Evolutionary conservation across 2,113 vertebrate species (phyloP).

Genomic region (Cygnus buccinator): DNA sequence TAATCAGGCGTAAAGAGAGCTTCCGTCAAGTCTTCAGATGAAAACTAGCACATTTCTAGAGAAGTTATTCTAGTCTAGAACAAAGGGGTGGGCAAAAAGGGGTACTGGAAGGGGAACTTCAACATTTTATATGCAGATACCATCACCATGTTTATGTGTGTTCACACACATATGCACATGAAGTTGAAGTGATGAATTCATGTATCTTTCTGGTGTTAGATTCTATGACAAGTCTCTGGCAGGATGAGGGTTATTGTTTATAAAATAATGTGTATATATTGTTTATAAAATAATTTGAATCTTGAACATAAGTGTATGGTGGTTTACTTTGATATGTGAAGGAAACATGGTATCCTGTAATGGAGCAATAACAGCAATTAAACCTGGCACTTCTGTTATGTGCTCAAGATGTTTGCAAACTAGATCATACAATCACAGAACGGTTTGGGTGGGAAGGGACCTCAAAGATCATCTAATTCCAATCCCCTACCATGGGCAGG

Average conservation of each 20-base stretch:
- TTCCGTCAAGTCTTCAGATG: not conserved
- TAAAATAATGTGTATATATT: not conserved
- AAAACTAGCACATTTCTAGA: not conserved
- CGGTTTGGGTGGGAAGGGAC: no score
- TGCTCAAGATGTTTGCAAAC: slow-evolving; percentile 6
- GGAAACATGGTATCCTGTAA: not conserved
- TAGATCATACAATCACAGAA: not conserved
- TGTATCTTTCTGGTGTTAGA: not conserved
- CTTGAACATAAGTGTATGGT: not conserved
- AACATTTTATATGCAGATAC: not conserved
- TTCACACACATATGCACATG: accelerated
- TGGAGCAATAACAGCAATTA: not conserved
- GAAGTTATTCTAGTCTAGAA: not conserved
- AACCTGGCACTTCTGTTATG: not conserved
- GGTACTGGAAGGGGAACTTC: not conserved
- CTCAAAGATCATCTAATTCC: no score
- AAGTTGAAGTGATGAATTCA: not conserved
- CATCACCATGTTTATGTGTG: not conserved
- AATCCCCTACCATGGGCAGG: no score
- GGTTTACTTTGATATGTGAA: not conserved
- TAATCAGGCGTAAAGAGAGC: not conserved
- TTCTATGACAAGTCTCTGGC: not conserved
- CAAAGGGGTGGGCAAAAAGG: not conserved
- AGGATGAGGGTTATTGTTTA: not conserved
- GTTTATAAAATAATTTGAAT: not conserved